Percentiles rank a stretch among this genome's conserved stretches.
Conservation (phyloP, 2,797 vertebrate genomes). For the Leuciscus waleckii region DNA sequence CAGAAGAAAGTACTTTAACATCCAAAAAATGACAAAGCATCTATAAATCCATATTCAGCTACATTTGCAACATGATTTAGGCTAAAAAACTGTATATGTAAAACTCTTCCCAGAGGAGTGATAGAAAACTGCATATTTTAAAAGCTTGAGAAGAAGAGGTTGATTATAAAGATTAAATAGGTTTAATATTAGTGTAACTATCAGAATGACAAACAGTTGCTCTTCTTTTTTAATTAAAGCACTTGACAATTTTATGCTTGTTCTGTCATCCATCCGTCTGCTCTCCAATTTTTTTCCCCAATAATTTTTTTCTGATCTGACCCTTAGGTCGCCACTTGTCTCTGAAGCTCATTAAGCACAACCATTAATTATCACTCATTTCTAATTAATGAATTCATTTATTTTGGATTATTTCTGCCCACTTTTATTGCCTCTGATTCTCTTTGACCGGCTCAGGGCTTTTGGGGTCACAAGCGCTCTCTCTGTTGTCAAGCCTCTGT, state of each 20-base stretch:
- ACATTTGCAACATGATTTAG: constrained; percentile 2
- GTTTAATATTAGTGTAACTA: constrained; percentile 25
- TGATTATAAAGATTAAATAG: background rate
- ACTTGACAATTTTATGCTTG: constrained; percentile 31
- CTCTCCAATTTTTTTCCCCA: constrained; percentile 10
- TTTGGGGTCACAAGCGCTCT: constrained; percentile 24
- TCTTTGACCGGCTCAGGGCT: constrained; percentile 40
- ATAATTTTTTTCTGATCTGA: constrained; percentile 33
- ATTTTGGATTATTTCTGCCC: constrained; percentile 45
- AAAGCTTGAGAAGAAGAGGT: background rate
- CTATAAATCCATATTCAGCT: background rate
- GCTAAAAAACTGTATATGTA: background rate
- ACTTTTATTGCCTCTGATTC: constrained; percentile 19
- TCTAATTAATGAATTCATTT: constrained; percentile 47
- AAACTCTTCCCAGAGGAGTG: constrained; percentile 6
- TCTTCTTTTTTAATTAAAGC: constrained; percentile 31
- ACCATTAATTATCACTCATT: constrained; percentile 57
- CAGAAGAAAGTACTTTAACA: background rate
- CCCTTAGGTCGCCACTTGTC: constrained; percentile 44
- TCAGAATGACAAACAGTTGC: constrained; percentile 17
- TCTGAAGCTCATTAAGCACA: constrained; percentile 52
- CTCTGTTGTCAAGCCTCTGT: constrained; percentile 37
- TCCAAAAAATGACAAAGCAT: background rate
- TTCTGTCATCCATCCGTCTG: constrained; percentile 9
- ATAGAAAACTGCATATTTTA: background rate